Evolutionary conservation across 2,797 vertebrate species (phyloP).

Genomic region (Gadopsis marmoratus): DNA sequence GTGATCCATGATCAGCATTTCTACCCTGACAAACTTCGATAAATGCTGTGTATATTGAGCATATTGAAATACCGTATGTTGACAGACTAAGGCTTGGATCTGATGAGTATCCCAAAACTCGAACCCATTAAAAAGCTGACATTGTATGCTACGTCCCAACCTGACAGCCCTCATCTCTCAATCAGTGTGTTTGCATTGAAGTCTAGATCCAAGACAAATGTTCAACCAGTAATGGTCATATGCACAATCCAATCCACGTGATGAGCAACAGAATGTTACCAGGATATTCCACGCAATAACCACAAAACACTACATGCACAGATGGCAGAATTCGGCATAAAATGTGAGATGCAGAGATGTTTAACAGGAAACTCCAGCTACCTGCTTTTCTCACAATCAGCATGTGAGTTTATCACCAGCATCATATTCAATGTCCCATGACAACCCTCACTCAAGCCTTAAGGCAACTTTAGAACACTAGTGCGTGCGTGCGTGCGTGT

Average conservation of each 20-base stretch:
- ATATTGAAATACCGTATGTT: conserved; percentile 28
- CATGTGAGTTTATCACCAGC: conserved; percentile 3
- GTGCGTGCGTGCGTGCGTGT: conserved; percentile 4
- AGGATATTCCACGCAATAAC: neutral
- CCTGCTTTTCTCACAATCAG: conserved; percentile 25
- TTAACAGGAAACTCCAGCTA: neutral
- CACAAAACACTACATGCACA: conserved; percentile 6
- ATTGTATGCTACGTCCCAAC: neutral
- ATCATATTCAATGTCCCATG: neutral
- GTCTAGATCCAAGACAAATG: conserved; percentile 10
- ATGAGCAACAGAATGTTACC: neutral
- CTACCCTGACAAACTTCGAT: conserved; percentile 44
- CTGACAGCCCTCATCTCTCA: conserved; percentile 32
- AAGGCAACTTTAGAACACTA: neutral
- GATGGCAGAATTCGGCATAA: neutral
- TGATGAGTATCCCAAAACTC: conserved; percentile 22
- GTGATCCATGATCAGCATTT: conserved; percentile 62
- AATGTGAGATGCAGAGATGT: neutral
- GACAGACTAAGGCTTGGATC: conserved; percentile 34
- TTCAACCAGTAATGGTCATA: neutral
- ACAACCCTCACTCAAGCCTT: conserved; percentile 25
- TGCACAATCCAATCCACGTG: neutral
- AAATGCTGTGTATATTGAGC: conserved; percentile 41
- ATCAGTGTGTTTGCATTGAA: conserved; percentile 31
- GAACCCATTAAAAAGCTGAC: conserved; percentile 17